Base-by-base conservation (phyloP, 2,888 invertebrate genomes). In the Hypomecis atomaria region DNA sequence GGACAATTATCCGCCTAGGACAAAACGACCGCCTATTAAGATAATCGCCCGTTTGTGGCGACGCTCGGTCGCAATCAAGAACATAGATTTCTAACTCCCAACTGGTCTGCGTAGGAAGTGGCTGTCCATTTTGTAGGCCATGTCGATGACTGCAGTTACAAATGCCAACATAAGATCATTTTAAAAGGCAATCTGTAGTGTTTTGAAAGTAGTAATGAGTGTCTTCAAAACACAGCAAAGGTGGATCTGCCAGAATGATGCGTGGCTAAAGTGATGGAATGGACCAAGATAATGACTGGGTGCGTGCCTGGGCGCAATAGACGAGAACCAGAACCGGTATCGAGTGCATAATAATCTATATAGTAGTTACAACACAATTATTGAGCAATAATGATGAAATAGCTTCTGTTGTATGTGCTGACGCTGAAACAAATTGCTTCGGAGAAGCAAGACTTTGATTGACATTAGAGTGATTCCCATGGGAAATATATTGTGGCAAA, bases 21-120 rank as follows among this genome's bases (percentile, higher is more conserved):
- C 85, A 82, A 86, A 88, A 89, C 86, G 78, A 79, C 78, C 77
- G 79, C 81, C 83, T 86, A 89, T 90, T 89, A 89, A 83, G 85
- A 83, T 90, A 89, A 90, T 89, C 70, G 80, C 69, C 59, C 64
- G 59, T 68, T 69, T 72, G 76, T 71, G 67, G 71, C 67, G 77
- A 65, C 62, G 69, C 75, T 73, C 70, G 70, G 67, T 68, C 73
- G 74, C 73, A 78, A 81, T 81, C 78, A 78, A 78, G 81, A 73
- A 71, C 71, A 74, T 75, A 77, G 81, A 83, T 85, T 86, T 87
- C 87, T 84, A 84, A 85, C 79, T 74, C 72, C 69, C 59, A 67
- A 69, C 67, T 62, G 65, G 72, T 65, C 59, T 71, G 66, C 63
- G 68, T 67, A 66, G 67, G 65, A 55, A 62, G 70, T 62, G 60